Evolutionary conservation across 2,113 vertebrate species (phyloP), one percentile per base, ranked within the genome.

Genomic region (Ramphastos sulfuratus): DNA sequence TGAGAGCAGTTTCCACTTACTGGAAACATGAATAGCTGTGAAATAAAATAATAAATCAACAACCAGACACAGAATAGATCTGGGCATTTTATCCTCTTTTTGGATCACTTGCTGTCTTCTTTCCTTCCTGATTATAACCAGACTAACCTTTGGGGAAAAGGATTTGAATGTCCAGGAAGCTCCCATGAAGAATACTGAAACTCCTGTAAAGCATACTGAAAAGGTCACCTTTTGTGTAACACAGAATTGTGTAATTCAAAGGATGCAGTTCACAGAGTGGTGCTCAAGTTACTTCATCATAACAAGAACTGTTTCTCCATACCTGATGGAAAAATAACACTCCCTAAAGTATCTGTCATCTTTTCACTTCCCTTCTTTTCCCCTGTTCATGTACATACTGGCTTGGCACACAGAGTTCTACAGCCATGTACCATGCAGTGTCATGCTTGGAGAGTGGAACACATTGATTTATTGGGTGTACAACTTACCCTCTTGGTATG

Each of bases 191-290:
- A 91, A 89, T 86, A 85, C 15, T 76, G 85, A 90, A 78, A 83
- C 55, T 91, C 4, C 5, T 56, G 83, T 74, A 90, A 95, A 95
- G 82, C 93, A 93, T 85, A 90, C 16, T 92, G 87, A 95, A 87
- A 96, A 97, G 92, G 94, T 97, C 94, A 95, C 27, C 69, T 60
- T 95, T 92, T 96, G 70, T 82, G 72, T 78, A 93, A 64, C 3
- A 12, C 25, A 84, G 66, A 94, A 83, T 46, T 81, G 39, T 58
- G 65, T 78, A 91, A 96, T 93, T 95, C 90, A 95, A 77, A 84
- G 37, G 56, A 59, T 80, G 64, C 55, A 55, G 67, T 33, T 82
- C 27, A 28, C 9, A 67, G 72, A 87, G 80, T 54, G 9, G 4
- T 15, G n/a, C 73, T 92, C 31, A 37, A 39, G 52, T 61, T 89